phyloP scores from a whole-genome alignment of 1,140 invertebrate genomes.

The Drosophila rhopaloa region DNA sequence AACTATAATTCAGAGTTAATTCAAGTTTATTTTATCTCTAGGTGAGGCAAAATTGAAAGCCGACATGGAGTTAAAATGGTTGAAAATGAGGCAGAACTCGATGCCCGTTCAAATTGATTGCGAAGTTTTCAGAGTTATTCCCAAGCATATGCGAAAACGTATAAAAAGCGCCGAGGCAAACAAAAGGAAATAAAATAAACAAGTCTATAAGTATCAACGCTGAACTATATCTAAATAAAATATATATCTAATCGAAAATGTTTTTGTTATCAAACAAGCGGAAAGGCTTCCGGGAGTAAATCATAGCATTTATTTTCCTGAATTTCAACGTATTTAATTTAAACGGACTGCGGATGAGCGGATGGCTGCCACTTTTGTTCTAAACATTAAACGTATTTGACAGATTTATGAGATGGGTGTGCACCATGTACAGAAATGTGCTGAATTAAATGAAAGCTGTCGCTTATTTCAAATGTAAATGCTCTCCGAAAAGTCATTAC shows the following conservation, averaged over 20 bases:
- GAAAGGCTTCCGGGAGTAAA: constrained; percentile 24
- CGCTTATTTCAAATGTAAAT: neutral
- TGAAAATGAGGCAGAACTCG: constrained; percentile 70
- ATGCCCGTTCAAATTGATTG: constrained; percentile 84
- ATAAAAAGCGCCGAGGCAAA: constrained; percentile 71
- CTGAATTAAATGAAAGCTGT: neutral
- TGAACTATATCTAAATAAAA: constrained; percentile 31
- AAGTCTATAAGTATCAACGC: constrained; percentile 8
- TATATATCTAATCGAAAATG: constrained; percentile 27
- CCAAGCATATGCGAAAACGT: constrained; percentile 76
- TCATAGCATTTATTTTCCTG: constrained; percentile 25
- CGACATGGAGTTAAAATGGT: constrained; percentile 54
- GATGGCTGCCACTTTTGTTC: constrained; percentile 15
- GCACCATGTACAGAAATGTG: constrained; percentile 1
- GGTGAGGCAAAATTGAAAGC: constrained; percentile 21
- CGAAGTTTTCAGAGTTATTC: constrained; percentile 74
- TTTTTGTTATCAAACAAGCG: constrained; percentile 43
- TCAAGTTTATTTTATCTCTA: constrained; percentile 6
- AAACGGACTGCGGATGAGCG: constrained; percentile 14
- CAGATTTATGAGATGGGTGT: constrained; percentile 29
- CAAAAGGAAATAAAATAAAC: constrained; percentile 43
- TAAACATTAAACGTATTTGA: constrained; percentile 20
- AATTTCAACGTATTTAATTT: constrained; percentile 19
- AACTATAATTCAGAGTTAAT: too few relatives aligned
- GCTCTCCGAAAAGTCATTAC: neutral